Percentiles rank a stretch among this genome's conserved stretches.
phyloP scores from a whole-genome alignment of 2,113 vertebrate genomes.

The Catharus bicknelli region DNA sequence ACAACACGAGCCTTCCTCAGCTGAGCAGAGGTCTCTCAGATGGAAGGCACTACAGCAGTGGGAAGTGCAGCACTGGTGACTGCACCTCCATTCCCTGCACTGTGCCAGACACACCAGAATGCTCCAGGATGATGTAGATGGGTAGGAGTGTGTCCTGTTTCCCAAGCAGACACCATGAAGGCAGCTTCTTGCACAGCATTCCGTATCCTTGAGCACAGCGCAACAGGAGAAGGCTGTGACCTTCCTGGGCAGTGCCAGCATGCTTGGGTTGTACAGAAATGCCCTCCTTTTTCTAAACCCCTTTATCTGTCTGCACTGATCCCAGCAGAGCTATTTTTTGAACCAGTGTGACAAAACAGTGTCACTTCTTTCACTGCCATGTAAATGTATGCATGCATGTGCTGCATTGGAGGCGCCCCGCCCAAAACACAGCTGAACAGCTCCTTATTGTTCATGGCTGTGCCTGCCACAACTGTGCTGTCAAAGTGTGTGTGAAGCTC shows the following conservation, averaged over 20 bases:
- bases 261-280: not conserved
- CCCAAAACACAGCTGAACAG: not conserved
- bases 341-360: not conserved
- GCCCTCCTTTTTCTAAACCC: not conserved
- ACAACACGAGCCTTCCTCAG: not conserved
- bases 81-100: not conserved
- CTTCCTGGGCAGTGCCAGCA: not conserved
- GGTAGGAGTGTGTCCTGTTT: not conserved
- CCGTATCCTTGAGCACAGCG: fast-evolving
- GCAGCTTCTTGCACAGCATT: not conserved
- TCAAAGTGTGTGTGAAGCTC: not conserved
- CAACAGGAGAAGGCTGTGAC: not conserved
- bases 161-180: not conserved
- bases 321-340: not conserved
- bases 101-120: not conserved
- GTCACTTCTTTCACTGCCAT: not conserved
- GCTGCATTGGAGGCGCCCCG: fast-evolving
- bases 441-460: not conserved
- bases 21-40: not conserved
- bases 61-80: not conserved
- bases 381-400: not conserved
- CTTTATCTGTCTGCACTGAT: not conserved
- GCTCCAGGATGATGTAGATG: not conserved
- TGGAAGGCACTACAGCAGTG: not conserved
- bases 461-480: not conserved